Base-by-base conservation (phyloP, 2,888 invertebrate species). In the Apamea epomidion region DNA sequence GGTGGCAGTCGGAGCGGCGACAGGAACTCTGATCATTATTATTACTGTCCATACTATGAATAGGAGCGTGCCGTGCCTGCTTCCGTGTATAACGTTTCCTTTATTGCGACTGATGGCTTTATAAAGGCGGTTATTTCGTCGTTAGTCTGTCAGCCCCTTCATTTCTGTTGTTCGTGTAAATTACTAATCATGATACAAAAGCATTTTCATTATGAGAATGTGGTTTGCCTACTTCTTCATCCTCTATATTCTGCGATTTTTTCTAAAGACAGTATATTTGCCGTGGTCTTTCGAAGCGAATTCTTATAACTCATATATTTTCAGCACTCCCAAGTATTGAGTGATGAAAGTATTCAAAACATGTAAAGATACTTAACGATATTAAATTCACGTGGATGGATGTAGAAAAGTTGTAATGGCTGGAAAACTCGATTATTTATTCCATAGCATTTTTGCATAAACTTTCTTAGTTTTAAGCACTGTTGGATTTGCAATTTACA, bases 21-120 rank as follows among this genome's bases (percentile, higher is more conserved):
- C 94, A 95, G 96, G 95, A 96, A 95, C 94, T 93, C 91, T 90
- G 94, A 95, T 95, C 94, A 94, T 96, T 96, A 96, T 97, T 96
- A 96, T 96, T 95, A 95, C 93, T 92, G 94, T 93, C 93, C 93
- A 92, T 91, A 90, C 89, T 83, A 89, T 93, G 91, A 95, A 94
- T 94, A 87, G 94, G 91, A 94, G 94, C 94, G 95, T 94, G 94
- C 91, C 94, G 88, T 86, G 87, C 91, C 87, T 90, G 91, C 91
- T 95, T 94, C 94, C 93, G 92, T 88, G 91, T 93, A 89, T 92
- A 91, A 88, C 90, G 92, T 93, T 94, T 92, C 93, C 93, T 93
- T 94, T 92, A 93, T 90, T 91, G 86, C 91, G 88, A 91, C 93
- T 94, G 94, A 95, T 94, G 93, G 93, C 92, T 95, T 94, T 93